These are phyloP conservation scores for Procavia capensis DNA, from an alignment of 2,113 vertebrate genomes.

Conservation along the genomic window DNA sequence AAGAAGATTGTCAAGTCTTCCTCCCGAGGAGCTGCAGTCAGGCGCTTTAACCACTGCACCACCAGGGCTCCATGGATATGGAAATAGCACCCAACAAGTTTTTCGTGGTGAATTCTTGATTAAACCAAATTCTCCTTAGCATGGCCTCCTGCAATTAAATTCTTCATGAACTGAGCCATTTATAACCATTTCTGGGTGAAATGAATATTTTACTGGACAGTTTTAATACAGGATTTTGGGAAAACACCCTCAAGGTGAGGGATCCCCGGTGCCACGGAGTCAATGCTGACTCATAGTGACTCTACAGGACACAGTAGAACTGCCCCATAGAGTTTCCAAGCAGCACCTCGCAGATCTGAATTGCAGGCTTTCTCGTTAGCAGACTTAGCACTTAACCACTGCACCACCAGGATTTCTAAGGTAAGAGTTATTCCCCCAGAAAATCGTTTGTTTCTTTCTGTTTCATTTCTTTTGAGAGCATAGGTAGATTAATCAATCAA, in stretches of 20 bases:
- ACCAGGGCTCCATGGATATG: rapidly evolving
- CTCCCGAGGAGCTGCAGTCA: too few species aligned
- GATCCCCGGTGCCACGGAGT: too few species aligned
- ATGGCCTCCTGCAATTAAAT: neutral
- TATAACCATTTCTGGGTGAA: neutral
- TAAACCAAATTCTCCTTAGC: neutral
- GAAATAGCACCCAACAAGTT: rapidly evolving
- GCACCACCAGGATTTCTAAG: too few species aligned
- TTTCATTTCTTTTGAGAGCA: neutral
- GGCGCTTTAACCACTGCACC: too few species aligned
- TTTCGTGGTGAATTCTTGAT: neutral
- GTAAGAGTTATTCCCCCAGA: too few species aligned
- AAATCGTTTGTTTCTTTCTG: neutral
- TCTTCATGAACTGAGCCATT: neutral
- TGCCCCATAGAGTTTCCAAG: too few species aligned
- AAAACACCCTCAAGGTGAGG: neutral
- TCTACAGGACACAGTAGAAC: too few species aligned
- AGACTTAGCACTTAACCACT: too few species aligned
- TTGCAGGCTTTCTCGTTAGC: too few species aligned
- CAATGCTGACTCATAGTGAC: too few species aligned
- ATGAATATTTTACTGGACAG: neutral
- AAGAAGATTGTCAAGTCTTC: too few species aligned
- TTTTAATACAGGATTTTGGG: neutral
- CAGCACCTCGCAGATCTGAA: too few species aligned
- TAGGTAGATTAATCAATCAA: neutral